Evolutionary conservation across 2,113 vertebrate species (phyloP), one percentile per base, ranked within the genome.

Genomic region (Marcusenius ussheri): DNA sequence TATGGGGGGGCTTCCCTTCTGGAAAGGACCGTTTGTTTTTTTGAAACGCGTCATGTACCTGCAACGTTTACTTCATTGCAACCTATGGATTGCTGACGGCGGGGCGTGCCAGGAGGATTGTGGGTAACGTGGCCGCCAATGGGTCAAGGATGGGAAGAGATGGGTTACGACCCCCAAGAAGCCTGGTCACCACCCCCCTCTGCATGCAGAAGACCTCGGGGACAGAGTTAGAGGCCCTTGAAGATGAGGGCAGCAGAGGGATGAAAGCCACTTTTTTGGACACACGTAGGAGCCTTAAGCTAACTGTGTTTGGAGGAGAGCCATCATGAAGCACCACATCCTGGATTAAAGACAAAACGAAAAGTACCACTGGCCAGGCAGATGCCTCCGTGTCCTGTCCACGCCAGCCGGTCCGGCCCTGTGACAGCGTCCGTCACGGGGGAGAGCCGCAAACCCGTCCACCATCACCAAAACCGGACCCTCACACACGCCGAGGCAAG

Each of bases 81-180:
- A 95, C 96, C 96, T 96, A 96, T 96, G 96, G 96, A 96, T 96
- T 96, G 96, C 96, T 92, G 90, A 88, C 91, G 83, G 88, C 35
- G 45, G 83, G 89, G 89, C n/a, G 4, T n/a, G 35, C 21, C 5
- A 80, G 42, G 66, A 90, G 49, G 80, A 90, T n/a, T 88, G 80
- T 87, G 51, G 86, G 90, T 53, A 83, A 9, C 24, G 83, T 31
- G 83, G 49, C 85, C 50, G 88, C 74, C 56, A 3, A 62, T 39
- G 53, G 47, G 31, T 87, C 70, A 45, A 91, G 90, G 83, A 88
- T 51, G 50, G 47, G 88, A 58, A 83, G 83, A 87, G 46, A 49
- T 6, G 47, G 45, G 77, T 80, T 53, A 47, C 13, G 70, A 15
- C n/a, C 70, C 46, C 66, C 31, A 24, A 49, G 42, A 62, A 62